Conservation (phyloP, 2,113 vertebrate species). For the Potamarius usumacintae region DNA sequence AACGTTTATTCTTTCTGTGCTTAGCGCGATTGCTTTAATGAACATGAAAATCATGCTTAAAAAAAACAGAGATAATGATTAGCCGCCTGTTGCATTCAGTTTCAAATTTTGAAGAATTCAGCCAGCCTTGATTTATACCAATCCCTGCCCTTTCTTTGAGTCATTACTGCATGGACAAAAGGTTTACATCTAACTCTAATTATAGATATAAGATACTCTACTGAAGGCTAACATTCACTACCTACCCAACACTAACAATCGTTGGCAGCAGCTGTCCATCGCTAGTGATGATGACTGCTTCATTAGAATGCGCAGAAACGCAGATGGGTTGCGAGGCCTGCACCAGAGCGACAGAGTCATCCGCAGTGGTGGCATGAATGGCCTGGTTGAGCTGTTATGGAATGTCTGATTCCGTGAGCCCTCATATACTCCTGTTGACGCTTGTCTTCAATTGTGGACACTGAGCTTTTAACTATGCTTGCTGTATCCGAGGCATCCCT, state of each 20-base stretch:
- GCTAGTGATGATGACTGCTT: too few species aligned
- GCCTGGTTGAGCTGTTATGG: too few species aligned
- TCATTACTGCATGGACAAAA: neutral
- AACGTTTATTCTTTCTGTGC: neutral
- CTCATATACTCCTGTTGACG: too few species aligned
- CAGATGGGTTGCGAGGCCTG: too few species aligned
- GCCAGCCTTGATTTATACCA: neutral
- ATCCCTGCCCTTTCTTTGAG: neutral
- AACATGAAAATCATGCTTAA: neutral
- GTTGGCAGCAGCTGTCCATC: too few species aligned
- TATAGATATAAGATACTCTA: neutral
- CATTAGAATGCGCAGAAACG: too few species aligned
- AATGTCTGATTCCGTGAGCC: too few species aligned
- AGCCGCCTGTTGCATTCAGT: neutral
- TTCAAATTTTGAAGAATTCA: neutral
- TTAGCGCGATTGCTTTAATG: neutral
- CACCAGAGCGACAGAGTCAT: too few species aligned
- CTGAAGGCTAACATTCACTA: neutral
- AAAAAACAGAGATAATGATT: neutral
- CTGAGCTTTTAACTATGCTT: too few species aligned
- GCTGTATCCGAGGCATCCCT: too few species aligned
- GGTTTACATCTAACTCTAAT: neutral
- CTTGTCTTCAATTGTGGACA: too few species aligned
- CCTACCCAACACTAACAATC: neutral
- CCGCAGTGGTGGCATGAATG: too few species aligned